Base-by-base conservation (phyloP, 2,888 invertebrate species). In the Itoplectis maculator region DNA sequence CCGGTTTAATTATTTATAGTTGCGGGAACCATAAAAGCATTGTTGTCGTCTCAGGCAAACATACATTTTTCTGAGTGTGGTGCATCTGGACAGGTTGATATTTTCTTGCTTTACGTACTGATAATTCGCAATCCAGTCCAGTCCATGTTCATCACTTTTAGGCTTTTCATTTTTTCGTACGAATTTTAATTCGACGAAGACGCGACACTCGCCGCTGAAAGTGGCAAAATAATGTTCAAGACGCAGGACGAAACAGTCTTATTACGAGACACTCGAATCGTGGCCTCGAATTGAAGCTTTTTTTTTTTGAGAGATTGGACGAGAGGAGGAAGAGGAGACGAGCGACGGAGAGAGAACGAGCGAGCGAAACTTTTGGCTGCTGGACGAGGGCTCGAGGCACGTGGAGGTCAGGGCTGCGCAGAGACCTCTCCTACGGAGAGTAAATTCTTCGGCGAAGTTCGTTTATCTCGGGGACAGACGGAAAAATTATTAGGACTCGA, bases 401-500 rank as follows among this genome's bases (percentile, higher is more conserved):
- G 79, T 37, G 51, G 45, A 18, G 61, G 61, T 61, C 40, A 40
- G 9, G 35, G 61, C 37, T 61, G 61, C n/a, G 61, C 15, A n/a
- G 61, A 61, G 61, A 3, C 8, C 15, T 18, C 15, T n/a, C 0
- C 15, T 61, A 1, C 37, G 15, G 45, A 51, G 66, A 66, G 69
- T 66, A 61, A 81, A 77, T 68, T 81, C 66, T 81, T 73, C 51
- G 63, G 45, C n/a, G 42, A 77, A 77, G 61, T 81, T 81, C 77
- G 77, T 77, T 81, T 81, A 72, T 81, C 72, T 68, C 51, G 45
- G 29, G n/a, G 66, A 51, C 76, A 73, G 77, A 77, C 73, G 63
- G 59, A 72, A 77, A n/a, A 81, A 81, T 81, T 81, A 81, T 81
- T 81, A 73, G 54, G 68, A 73, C 77, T 81, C 68, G 81, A 73